Evolutionary conservation across 2,113 vertebrate species (phyloP).

Genomic region (Actenoides hombroni): DNA sequence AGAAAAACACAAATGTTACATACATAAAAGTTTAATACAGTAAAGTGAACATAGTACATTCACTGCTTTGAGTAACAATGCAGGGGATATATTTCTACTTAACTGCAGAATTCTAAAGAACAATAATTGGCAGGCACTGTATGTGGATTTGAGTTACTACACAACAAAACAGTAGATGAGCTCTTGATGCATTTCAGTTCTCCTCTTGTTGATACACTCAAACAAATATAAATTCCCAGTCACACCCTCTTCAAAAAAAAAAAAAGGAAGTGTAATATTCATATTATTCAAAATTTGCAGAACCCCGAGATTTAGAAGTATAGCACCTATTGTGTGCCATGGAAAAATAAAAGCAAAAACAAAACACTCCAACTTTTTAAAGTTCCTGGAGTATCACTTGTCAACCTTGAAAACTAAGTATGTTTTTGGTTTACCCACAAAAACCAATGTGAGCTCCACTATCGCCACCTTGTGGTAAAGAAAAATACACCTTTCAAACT

Average conservation of each 20-base stretch:
- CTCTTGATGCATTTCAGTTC: not conserved
- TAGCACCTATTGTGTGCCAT: not conserved
- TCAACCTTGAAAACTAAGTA: not conserved
- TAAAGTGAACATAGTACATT: not conserved
- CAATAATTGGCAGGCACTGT: accelerated
- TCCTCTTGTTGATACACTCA: not conserved
- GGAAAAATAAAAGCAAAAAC: not conserved
- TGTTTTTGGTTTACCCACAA: not conserved
- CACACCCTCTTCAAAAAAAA: not conserved
- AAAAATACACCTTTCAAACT: not conserved
- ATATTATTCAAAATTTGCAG: not conserved
- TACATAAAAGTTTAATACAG: not conserved
- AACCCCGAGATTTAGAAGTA: not conserved
- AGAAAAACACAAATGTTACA: constrained; percentile 5
- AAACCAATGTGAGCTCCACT: not conserved
- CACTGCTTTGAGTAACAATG: not conserved
- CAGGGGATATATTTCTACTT: not conserved
- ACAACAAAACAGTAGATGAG: not conserved
- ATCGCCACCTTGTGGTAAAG: not conserved
- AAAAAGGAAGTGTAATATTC: accelerated
- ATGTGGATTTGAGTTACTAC: not conserved
- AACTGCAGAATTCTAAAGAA: not conserved
- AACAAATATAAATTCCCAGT: not conserved
- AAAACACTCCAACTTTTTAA: not conserved
- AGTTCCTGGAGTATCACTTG: not conserved